phyloP scores from a whole-genome alignment of 2,888 invertebrate species.

The Apeira syringaria region DNA sequence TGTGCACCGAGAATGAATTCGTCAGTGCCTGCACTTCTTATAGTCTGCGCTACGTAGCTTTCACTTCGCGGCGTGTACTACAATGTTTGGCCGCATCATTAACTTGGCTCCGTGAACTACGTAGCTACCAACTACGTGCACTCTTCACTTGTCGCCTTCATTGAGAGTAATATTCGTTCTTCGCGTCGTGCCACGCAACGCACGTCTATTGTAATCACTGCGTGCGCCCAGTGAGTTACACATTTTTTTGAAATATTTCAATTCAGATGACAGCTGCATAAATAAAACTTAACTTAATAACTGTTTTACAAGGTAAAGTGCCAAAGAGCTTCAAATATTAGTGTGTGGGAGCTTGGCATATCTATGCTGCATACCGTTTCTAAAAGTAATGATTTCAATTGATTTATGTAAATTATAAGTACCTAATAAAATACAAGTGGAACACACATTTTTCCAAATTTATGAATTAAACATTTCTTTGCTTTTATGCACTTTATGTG shows the following conservation, averaged over 20 bases:
- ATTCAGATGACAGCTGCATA: constrained; percentile 54
- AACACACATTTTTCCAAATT: too few species aligned
- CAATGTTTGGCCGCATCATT: constrained; percentile 75
- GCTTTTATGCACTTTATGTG: too few species aligned
- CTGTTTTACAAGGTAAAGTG: constrained; percentile 19
- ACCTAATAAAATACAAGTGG: too few species aligned
- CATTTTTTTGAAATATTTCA: constrained; percentile 75
- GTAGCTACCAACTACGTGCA: constrained; percentile 78
- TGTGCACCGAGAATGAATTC: constrained; percentile 82
- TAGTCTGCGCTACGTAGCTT: constrained; percentile 83
- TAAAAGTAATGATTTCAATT: too few species aligned
- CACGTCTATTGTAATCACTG: constrained; percentile 80
- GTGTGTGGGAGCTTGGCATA: too few species aligned
- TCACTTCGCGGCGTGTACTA: constrained; percentile 78
- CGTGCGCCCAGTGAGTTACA: constrained; percentile 83
- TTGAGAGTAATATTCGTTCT: constrained; percentile 75
- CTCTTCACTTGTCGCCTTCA: constrained; percentile 73
- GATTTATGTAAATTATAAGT: too few species aligned
- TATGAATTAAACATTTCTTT: too few species aligned
- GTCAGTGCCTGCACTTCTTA: constrained; percentile 82
- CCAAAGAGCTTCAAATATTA: too few species aligned
- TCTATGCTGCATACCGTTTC: too few species aligned
- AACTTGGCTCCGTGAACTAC: constrained; percentile 78
- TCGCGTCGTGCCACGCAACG: constrained; percentile 64
- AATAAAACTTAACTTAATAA: constrained; percentile 7